Evolutionary conservation across 2,888 invertebrate species (phyloP), one percentile per base, ranked within the genome.

Genomic region (Acronicta leporina): DNA sequence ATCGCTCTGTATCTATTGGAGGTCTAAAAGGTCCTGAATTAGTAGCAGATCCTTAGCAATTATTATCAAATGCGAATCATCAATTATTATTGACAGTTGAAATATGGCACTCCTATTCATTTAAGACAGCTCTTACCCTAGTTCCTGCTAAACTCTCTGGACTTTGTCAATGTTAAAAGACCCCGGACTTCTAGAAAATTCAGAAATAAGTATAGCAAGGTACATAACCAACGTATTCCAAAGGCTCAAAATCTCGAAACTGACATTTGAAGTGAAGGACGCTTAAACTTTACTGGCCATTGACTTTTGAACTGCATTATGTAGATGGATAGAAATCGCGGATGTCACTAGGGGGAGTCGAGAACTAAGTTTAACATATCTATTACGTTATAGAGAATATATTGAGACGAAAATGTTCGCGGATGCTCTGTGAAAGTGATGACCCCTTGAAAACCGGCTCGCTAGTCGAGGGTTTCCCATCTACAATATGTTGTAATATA

Each of bases 341-440:
- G 67, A 71, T 69, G 56, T 62, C 69, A 47, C 49, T 14, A 20
- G n/a, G 38, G 8, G 44, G 40, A 54, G 35, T 14, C 30, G 44
- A 51, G 44, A 48, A 56, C 49, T 11, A 7, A 33, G 33, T 53
- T 69, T 78, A 75, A 75, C 72, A 70, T 60, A 77, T 76, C 63
- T 82, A 86, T 85, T 86, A 88, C 87, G 87, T 86, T 80, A 55
- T 27, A 82, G 68, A 79, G 83, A 80, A 82, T 80, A 82, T 64
- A 62, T 70, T 51, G 65, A 77, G 86, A 83, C 79, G 84, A 86
- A 75, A 86, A 84, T 73, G 75, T 78, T 82, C 73, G 82, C 85
- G 82, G 87, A 85, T 84, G 83, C 72, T 72, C 67, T 80, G 91
- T 82, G 92, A 92, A 92, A 92, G 92, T 91, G 89, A 75, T 89